These are phyloP conservation scores for Callimorpha dominula DNA, from an alignment of 2,888 invertebrate species.

Conservation along the genomic window DNA sequence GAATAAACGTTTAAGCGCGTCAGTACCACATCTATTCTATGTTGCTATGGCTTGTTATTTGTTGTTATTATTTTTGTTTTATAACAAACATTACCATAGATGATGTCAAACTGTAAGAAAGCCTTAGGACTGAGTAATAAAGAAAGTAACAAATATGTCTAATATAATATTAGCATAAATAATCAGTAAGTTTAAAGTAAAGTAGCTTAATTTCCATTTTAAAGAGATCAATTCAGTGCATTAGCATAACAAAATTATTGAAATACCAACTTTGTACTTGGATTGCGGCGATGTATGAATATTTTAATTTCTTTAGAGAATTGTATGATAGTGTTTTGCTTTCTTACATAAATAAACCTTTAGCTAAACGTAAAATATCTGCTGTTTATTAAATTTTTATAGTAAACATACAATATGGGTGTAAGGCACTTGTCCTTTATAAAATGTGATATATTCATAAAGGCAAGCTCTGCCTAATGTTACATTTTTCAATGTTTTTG, in stretches of 20 bases:
- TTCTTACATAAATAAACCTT: not conserved
- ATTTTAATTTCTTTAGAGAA: constrained; percentile 19
- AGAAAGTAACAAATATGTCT: not conserved
- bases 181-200: constrained; percentile 31
- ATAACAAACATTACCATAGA: not conserved
- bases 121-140: not conserved
- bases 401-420: too few relatives aligned
- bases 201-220: constrained; percentile 35
- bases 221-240: constrained; percentile 37
- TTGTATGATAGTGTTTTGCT: not conserved
- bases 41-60: not conserved
- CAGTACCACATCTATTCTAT: too few relatives aligned
- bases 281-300: constrained; percentile 6
- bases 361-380: not conserved
- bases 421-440: too few relatives aligned
- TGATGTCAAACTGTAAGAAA: not conserved
- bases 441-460: too few relatives aligned
- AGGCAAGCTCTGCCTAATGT: too few relatives aligned
- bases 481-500: too few relatives aligned
- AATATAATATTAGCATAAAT: not conserved
- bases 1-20: too few relatives aligned
- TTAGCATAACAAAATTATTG: constrained; percentile 49
- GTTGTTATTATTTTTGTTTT: not conserved
- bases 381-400: not conserved
- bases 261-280: constrained; percentile 33